These are phyloP conservation scores for Dipodomys spectabilis DNA, from an alignment of 2,113 vertebrate genomes.

Conservation along the genomic window DNA sequence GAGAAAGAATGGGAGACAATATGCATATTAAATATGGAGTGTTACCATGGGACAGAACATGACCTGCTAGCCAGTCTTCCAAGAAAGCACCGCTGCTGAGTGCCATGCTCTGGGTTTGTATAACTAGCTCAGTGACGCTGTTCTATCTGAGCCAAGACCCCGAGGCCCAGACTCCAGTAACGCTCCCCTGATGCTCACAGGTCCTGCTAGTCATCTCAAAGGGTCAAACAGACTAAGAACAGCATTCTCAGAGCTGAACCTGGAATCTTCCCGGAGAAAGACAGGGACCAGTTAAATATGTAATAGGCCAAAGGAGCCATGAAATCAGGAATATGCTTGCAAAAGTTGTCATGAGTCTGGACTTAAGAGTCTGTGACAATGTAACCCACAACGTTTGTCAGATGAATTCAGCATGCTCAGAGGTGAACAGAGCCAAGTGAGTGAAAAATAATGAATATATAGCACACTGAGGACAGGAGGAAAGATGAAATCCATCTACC, in stretches of 20 bases:
- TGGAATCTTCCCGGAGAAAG: constrained; percentile 28
- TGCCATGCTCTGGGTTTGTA: background rate
- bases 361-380: background rate
- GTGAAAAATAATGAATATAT: constrained; percentile 32
- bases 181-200: background rate
- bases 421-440: background rate
- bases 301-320: background rate
- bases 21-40: background rate
- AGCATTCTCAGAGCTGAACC: constrained; percentile 29
- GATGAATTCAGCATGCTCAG: constrained; percentile 39
- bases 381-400: constrained; percentile 18
- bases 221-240: background rate
- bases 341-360: background rate
- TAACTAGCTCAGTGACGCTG: background rate
- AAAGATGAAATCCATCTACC: background rate
- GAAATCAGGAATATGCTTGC: constrained; percentile 32
- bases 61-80: background rate
- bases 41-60: background rate
- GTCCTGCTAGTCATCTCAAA: background rate
- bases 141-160: background rate
- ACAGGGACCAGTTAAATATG: background rate
- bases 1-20: background rate
- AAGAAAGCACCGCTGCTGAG: background rate
- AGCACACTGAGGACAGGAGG: background rate
- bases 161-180: background rate